Evolutionary conservation across 2,888 invertebrate genomes (phyloP).

Genomic region (Tipula vernalis): DNA sequence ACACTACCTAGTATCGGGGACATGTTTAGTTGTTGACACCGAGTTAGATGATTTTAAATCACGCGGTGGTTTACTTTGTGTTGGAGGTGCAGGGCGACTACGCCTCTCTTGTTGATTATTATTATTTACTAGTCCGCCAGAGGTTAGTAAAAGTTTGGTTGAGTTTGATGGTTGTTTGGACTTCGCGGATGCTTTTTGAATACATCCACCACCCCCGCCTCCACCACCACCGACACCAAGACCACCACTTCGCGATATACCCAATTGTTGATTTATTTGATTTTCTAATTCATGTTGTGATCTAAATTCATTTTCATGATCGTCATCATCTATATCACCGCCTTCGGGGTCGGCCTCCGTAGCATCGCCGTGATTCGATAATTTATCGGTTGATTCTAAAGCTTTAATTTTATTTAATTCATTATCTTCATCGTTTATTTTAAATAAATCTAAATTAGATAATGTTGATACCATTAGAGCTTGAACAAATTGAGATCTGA

Average conservation of each 20-base stretch:
- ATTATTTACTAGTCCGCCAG: background rate
- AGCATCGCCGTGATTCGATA: background rate
- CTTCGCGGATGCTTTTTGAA: background rate
- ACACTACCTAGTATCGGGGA: slow-evolving; percentile 38
- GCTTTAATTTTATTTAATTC: background rate
- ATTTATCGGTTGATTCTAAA: background rate
- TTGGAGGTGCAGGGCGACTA: slow-evolving; percentile 22
- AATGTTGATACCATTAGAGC: slow-evolving; percentile 52
- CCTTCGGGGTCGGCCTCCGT: background rate
- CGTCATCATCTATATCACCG: slow-evolving; percentile 14
- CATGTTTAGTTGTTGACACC: slow-evolving; percentile 33
- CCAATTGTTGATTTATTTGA: slow-evolving; percentile 16
- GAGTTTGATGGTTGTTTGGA: slow-evolving; percentile 1
- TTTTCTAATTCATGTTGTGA: slow-evolving; percentile 17
- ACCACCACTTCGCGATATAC: slow-evolving; percentile 19
- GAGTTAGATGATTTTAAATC: slow-evolving; percentile 22
- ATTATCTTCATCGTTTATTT: slow-evolving; percentile 21
- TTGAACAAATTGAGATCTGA: slow-evolving; percentile 49
- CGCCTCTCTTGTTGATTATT: slow-evolving; percentile 15
- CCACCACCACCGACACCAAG: slow-evolving; percentile 24
- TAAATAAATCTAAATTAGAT: slow-evolving; percentile 28
- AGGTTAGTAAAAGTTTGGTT: background rate
- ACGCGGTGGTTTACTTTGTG: slow-evolving; percentile 29
- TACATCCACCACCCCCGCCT: slow-evolving; percentile 19
- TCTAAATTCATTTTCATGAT: slow-evolving; percentile 22